phyloP scores from a whole-genome alignment of 2,888 invertebrate genomes.

The Agonopterix subpropinquella region DNA sequence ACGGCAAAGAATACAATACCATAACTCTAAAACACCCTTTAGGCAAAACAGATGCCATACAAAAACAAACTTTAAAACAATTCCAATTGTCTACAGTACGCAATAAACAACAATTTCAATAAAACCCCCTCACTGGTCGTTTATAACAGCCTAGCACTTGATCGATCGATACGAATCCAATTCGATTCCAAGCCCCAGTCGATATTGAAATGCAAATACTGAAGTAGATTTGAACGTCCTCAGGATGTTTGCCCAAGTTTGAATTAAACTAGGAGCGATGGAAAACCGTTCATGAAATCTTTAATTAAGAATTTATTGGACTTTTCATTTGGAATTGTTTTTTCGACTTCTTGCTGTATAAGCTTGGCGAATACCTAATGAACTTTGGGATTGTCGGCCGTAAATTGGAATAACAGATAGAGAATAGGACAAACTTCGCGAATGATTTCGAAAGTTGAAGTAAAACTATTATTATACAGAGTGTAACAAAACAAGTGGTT shows the following conservation, averaged over 20 bases:
- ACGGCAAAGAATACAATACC: too few species aligned
- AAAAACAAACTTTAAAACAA: too few species aligned
- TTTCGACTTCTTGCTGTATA: too few species aligned
- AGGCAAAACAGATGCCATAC: too few species aligned
- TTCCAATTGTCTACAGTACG: too few species aligned
- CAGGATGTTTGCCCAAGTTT: slow-evolving; percentile 23
- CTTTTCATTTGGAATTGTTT: not conserved
- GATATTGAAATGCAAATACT: slow-evolving; percentile 32
- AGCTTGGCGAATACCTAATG: not conserved
- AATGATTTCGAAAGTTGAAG: too few species aligned
- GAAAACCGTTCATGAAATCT: slow-evolving; percentile 5
- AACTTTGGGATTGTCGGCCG: not conserved
- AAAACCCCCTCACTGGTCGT: not conserved
- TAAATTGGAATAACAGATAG: too few species aligned
- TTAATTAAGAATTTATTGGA: slow-evolving; percentile 7
- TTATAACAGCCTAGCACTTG: not conserved
- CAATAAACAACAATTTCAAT: slow-evolving; percentile 2
- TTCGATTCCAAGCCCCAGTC: slow-evolving; percentile 13
- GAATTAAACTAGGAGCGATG: slow-evolving; percentile 14
- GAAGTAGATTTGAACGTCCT: slow-evolving; percentile 16
- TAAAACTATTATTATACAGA: too few species aligned
- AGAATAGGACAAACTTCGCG: too few species aligned
- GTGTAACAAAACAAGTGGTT: too few species aligned
- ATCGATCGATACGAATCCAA: not conserved
- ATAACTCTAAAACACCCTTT: too few species aligned